phyloP scores from a whole-genome alignment of 2,888 invertebrate species.

The Noctua comes region DNA sequence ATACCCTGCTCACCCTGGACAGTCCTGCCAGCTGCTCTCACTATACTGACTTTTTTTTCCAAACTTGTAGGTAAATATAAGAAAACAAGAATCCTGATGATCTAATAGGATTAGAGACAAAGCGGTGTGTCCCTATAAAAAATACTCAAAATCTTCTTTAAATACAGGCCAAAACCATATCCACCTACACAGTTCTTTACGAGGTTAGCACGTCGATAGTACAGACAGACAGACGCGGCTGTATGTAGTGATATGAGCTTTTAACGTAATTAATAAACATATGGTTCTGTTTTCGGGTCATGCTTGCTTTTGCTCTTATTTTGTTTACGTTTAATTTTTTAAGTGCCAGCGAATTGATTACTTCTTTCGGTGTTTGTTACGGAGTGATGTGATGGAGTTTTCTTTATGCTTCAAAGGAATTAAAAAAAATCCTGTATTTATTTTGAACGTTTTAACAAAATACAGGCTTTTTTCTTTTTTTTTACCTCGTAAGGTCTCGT shows the following conservation, averaged over 20 bases:
- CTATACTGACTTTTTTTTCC: too few relatives aligned
- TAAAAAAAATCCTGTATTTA: not conserved
- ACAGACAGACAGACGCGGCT: conserved; percentile 20
- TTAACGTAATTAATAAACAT: conserved; percentile 60
- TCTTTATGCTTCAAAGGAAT: too few relatives aligned
- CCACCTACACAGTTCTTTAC: conserved; percentile 1
- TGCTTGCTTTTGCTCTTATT: conserved; percentile 41
- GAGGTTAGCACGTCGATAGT: conserved; percentile 1
- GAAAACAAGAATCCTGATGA: not conserved
- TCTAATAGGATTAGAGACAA: not conserved
- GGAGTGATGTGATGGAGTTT: not conserved
- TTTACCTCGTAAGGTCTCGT: not conserved
- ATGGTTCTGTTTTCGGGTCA: conserved; percentile 51
- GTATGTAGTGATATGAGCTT: conserved; percentile 36
- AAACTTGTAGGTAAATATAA: too few relatives aligned
- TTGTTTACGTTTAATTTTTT: conserved; percentile 44
- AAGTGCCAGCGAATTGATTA: conserved; percentile 39
- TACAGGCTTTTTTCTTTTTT: not conserved
- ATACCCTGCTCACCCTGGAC: not conserved
- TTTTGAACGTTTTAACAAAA: not conserved
- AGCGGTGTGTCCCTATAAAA: not conserved
- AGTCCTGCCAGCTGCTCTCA: too few relatives aligned
- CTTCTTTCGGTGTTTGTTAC: conserved; percentile 5
- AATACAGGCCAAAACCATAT: not conserved
- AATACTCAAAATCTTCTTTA: not conserved